Conservation (phyloP, 2,888 invertebrate species). For the Dryadula phaetusa region DNA sequence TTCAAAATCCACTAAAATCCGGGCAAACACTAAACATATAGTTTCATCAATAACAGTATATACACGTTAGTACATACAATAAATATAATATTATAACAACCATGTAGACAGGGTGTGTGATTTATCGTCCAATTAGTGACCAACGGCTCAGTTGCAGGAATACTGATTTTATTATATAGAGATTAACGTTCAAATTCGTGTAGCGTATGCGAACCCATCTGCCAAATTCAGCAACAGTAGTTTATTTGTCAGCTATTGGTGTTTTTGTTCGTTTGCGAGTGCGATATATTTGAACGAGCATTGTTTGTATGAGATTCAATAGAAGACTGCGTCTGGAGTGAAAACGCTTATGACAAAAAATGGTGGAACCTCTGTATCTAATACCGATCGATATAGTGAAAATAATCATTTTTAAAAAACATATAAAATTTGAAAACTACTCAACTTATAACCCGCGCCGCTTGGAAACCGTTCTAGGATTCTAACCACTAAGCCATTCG, state of each 20-base stretch:
- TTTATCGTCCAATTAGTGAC: constrained; percentile 31
- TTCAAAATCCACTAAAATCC: background rate
- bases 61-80: background rate
- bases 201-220: constrained; percentile 1
- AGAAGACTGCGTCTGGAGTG: background rate
- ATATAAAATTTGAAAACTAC: too few relatives aligned
- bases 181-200: background rate
- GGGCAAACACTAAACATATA: background rate
- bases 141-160: background rate
- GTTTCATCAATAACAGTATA: constrained; percentile 2
- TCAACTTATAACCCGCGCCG: too few relatives aligned
- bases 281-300: constrained; percentile 8
- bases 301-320: constrained; percentile 21
- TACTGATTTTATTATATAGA: background rate
- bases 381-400: too few relatives aligned
- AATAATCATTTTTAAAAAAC: too few relatives aligned
- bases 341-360: background rate
- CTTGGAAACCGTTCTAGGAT: too few relatives aligned
- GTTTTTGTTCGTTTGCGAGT: constrained; percentile 13
- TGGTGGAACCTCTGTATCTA: background rate
- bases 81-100: constrained; percentile 9
- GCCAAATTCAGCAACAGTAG: constrained; percentile 25
- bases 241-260: constrained; percentile 26
- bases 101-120: constrained; percentile 13
- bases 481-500: too few relatives aligned